Evolutionary conservation across 2,888 invertebrate species (phyloP).

Genomic region (Patella caerulea): DNA sequence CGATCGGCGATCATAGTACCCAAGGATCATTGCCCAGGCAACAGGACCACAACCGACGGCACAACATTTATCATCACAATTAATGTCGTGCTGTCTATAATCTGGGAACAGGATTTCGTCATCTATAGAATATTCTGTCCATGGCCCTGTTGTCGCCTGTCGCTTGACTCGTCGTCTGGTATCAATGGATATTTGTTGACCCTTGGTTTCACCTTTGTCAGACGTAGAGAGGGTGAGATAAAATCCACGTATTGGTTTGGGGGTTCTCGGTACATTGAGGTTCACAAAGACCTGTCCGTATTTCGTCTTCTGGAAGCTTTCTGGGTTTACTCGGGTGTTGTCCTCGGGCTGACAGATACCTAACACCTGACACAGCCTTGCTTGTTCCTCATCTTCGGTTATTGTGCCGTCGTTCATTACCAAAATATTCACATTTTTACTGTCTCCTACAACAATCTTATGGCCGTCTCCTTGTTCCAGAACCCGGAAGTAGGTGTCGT

Average conservation of each 20-base stretch:
- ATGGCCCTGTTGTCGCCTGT: slow-evolving; percentile 15
- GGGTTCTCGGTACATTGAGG: neutral
- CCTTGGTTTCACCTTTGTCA: neutral
- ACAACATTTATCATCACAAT: neutral
- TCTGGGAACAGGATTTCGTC: slow-evolving; percentile 27
- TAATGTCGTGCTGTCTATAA: slow-evolving; percentile 23
- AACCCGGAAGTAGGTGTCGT: neutral
- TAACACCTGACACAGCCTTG: neutral
- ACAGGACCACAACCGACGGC: slow-evolving; percentile 34
- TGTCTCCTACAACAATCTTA: neutral
- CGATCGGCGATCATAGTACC: slow-evolving; percentile 29
- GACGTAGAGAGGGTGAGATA: neutral
- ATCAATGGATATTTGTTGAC: slow-evolving; percentile 3
- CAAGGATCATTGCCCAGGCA: slow-evolving; percentile 33
- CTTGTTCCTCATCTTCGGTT: neutral
- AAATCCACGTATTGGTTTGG: neutral
- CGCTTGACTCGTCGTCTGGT: slow-evolving; percentile 11
- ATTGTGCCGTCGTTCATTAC: neutral
- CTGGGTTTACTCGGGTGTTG: neutral
- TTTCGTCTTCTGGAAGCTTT: neutral
- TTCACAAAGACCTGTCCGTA: neutral
- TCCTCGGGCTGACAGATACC: neutral
- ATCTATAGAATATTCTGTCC: slow-evolving; percentile 17
- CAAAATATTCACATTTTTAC: neutral
- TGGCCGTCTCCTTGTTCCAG: neutral